These are phyloP conservation scores for Serilophus lunatus DNA, from an alignment of 2,113 vertebrate species.

Conservation along the genomic window DNA sequence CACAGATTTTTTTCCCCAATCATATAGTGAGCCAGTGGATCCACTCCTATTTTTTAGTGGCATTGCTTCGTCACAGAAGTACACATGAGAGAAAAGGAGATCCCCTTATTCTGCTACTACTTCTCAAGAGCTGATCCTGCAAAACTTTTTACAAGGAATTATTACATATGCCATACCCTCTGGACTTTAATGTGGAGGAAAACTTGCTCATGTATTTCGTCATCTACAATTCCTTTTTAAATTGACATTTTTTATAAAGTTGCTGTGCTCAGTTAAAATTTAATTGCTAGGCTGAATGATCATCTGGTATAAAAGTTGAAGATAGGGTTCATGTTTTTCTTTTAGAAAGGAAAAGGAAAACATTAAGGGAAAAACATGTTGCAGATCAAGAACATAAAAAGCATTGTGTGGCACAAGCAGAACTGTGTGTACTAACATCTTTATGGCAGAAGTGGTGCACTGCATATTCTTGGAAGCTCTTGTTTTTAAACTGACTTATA, in stretches of 20 bases:
- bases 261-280: not conserved
- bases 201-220: not conserved
- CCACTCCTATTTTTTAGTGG: not conserved
- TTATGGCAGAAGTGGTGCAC: not conserved
- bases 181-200: not conserved
- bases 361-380: not conserved
- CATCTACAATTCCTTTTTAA: not conserved
- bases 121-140: not conserved
- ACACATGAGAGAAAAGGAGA: not conserved
- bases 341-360: not conserved
- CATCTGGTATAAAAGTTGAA: not conserved
- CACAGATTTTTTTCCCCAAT: not conserved
- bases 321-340: not conserved
- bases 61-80: not conserved
- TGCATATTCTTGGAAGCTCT: not conserved
- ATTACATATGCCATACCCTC: not conserved
- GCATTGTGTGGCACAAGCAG: not conserved
- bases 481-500: not conserved
- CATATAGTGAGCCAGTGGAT: not conserved
- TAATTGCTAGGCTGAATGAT: not conserved
- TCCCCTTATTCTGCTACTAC: not conserved
- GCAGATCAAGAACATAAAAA: not conserved
- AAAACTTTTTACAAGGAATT: not conserved
- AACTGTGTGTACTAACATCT: not conserved
- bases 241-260: not conserved